Base-by-base conservation (phyloP, 2,888 invertebrate genomes). In the Temnothorax ravouxi region DNA sequence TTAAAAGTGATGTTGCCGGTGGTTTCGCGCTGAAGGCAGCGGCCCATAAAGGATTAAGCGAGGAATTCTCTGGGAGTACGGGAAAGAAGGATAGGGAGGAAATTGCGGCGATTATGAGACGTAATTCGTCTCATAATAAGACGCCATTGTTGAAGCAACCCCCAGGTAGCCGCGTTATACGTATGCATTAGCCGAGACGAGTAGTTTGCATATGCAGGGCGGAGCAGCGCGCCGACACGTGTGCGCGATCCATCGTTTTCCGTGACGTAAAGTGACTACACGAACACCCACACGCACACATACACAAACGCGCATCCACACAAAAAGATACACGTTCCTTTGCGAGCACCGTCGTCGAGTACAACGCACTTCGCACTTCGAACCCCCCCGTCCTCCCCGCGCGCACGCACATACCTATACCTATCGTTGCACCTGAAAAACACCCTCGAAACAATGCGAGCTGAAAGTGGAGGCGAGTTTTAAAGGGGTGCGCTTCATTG, bases 41-140 rank as follows among this genome's bases (percentile, higher is more conserved):
- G 66, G 29, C 13, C 79, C 56, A 56, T 47, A 34, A 56, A 71
- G 56, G 18, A 79, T 34, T 79, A 79, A 71, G n/a, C 15, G 61
- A 25, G 21, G 34, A 34, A 6, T 34, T 62, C 15, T 3, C 21
- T 15, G 29, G 72, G 25, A 6, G 41, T 3, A 11, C 13, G 29
- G 41, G 50, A 25, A 18, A 34, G 38, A 38, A 15, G 38, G 13
- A 13, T 38, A 9, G n/a, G 13, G 47, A 13, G 21, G 18, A 64
- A 75, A 83, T 75, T 75, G 50, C 66, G 13, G 41, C 67, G 52
- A 69, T 84, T 76, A 61, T 59, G 59, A 47, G 41, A 34, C 38
- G 66, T 72, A 72, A 84, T 84, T 77, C 59, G 72, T 67, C 72
- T 50, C 71, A 59, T 77, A 84, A 84, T 85, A 85, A 84, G 79